Base-by-base conservation (phyloP, 1,140 invertebrate genomes). In the Pogonus chalceus region DNA sequence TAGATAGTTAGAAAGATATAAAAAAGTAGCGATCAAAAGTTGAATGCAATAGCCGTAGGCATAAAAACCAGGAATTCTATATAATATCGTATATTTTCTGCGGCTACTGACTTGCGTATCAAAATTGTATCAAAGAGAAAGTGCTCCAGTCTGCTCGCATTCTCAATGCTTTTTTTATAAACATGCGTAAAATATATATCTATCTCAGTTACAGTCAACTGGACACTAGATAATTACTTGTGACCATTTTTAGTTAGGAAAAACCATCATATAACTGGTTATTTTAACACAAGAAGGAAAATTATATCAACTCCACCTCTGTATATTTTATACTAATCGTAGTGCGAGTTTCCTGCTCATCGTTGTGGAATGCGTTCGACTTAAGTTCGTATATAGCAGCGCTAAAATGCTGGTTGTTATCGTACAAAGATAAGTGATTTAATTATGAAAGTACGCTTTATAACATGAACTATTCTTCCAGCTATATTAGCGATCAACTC, bases 61-160 rank as follows among this genome's bases (percentile, higher is more conserved):
- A n/a, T n/a, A n/a, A n/a, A n/a, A n/a, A n/a, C n/a, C n/a, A n/a
- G n/a, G n/a, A n/a, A n/a, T n/a, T n/a, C n/a, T n/a, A n/a, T n/a
- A n/a, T n/a, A n/a, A n/a, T n/a, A n/a, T n/a, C n/a, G n/a, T n/a
- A n/a, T n/a, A n/a, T n/a, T n/a, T n/a, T n/a, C n/a, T n/a, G n/a
- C n/a, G n/a, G n/a, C n/a, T n/a, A n/a, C n/a, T n/a, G n/a, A n/a
- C n/a, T n/a, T n/a, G n/a, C 37, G 37, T 43, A 43, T 43, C 9
- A 43, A 43, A 43, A 43, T 9, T 43, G 37, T 43, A 43, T 43
- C 37, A 31, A 31, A 7, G 37, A 12, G 37, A 43, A 43, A 43
- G 37, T 43, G 26, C 26, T 31, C 26, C 4, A 7, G 4, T 31
- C 4, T 4, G 14, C 14, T 7, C 26, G 4, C 4, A 31, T 7